Evolutionary conservation across 1,140 invertebrate species (phyloP).

Genomic region (Drosophila lowei): DNA sequence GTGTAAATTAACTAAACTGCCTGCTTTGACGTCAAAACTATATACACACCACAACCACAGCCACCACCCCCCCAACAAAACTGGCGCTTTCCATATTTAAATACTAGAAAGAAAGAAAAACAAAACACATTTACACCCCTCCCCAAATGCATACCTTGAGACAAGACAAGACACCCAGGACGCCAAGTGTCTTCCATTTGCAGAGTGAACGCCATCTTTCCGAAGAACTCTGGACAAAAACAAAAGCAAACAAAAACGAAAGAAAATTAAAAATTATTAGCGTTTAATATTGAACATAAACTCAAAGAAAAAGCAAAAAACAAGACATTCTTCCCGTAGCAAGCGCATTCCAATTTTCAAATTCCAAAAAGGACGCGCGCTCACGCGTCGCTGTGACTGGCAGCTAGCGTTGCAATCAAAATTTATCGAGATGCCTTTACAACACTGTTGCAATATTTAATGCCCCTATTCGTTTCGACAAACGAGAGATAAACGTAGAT

Average conservation of each 20-base stretch:
- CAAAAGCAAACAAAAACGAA: conserved; percentile 43
- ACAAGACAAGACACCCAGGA: conserved; percentile 43
- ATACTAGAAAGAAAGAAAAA: conserved; percentile 54
- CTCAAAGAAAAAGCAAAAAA: conserved; percentile 32
- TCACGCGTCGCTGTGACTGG: conserved; percentile 18
- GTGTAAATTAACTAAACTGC: conserved; percentile 80
- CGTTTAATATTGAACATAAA: background rate
- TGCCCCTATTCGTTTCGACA: conserved; percentile 17
- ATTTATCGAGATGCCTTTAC: conserved; percentile 20
- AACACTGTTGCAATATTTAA: conserved; percentile 67
- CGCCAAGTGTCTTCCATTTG: conserved; percentile 63
- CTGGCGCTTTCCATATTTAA: conserved; percentile 75
- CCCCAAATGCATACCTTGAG: conserved; percentile 20
- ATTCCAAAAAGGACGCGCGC: conserved; percentile 2
- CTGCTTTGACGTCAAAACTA: conserved; percentile 76
- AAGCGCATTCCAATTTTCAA: conserved; percentile 63
- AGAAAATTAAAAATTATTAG: conserved; percentile 26
- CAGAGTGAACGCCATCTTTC: conserved; percentile 55
- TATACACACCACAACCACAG: conserved; percentile 10
- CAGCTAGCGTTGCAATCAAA: conserved; percentile 32
- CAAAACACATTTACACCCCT: conserved; percentile 34
- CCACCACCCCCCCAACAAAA: conserved; percentile 44
- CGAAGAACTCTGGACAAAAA: conserved; percentile 41
- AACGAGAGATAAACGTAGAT: background rate
- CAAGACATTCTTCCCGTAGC: conserved; percentile 52